Evolutionary conservation across 2,113 vertebrate species (phyloP).

Genomic region (Psammodynastes pulverulentus): DNA sequence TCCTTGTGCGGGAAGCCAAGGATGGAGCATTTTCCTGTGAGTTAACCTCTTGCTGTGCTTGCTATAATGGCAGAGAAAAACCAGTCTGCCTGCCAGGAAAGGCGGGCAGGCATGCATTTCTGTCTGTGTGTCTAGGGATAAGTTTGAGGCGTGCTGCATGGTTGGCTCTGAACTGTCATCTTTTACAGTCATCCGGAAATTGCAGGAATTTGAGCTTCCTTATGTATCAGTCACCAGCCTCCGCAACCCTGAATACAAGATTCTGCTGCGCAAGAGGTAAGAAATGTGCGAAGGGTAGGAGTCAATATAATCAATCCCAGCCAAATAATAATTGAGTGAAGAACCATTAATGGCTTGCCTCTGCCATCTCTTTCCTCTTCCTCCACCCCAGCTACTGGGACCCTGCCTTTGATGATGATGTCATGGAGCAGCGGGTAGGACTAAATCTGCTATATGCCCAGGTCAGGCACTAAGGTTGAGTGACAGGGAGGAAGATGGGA

Average conservation of each 20-base stretch:
- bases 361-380: not conserved
- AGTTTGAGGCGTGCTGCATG: not conserved
- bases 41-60: conserved; percentile 38
- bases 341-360: not conserved
- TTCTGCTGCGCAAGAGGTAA: conserved; percentile 95
- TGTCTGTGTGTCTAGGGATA: not conserved
- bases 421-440: conserved; percentile 94
- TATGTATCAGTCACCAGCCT: conserved; percentile 96
- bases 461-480: conserved; percentile 67
- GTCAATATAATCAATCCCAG: not conserved
- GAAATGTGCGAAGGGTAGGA: fast-evolving
- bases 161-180: not conserved
- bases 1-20: conserved; percentile 84
- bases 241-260: conserved; percentile 85
- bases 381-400: conserved; percentile 89
- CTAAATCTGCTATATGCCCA: conserved; percentile 92
- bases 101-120: fast-evolving
- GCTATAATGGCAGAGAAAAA: not conserved
- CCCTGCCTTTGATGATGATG: conserved; percentile 87
- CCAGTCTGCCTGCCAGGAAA: too few relatives aligned
- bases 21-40: conserved; percentile 92
- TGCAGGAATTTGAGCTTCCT: conserved; percentile 97
- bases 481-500: not conserved
- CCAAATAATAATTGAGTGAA: fast-evolving
- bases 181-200: conserved; percentile 86